These are phyloP conservation scores for Corythoichthys haematopterus DNA, from an alignment of 2,113 vertebrate species.

Conservation along the genomic window DNA sequence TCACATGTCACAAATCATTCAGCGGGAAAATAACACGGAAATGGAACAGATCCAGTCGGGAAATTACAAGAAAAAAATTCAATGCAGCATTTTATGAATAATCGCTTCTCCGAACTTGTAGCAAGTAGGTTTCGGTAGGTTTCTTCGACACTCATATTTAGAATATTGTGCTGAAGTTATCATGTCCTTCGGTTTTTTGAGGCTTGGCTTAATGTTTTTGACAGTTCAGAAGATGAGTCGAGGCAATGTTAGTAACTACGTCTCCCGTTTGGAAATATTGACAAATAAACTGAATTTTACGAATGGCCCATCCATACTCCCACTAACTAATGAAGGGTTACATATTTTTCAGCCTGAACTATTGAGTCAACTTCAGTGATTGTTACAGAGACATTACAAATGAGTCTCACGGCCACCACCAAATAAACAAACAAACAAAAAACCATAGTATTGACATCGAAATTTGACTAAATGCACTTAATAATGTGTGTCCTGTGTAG, in stretches of 20 bases:
- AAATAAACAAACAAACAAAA: background rate
- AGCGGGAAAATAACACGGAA: conserved; percentile 52
- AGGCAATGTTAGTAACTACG: too few relatives aligned
- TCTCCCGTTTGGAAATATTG: too few relatives aligned
- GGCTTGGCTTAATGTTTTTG: too few relatives aligned
- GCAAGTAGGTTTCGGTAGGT: conserved; percentile 22
- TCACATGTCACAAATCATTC: conserved; percentile 32
- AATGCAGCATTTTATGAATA: background rate
- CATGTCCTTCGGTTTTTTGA: background rate
- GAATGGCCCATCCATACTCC: background rate
- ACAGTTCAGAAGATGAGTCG: too few relatives aligned
- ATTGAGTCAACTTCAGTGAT: background rate
- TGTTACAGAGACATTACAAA: background rate
- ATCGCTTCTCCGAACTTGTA: background rate
- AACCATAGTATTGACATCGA: background rate
- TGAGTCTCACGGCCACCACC: background rate
- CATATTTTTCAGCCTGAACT: background rate
- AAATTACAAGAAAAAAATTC: background rate
- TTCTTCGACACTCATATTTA: too few relatives aligned
- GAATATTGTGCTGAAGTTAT: background rate
- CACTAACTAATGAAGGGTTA: background rate
- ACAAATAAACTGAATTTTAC: background rate
- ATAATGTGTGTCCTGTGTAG: too few relatives aligned
- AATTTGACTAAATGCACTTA: background rate
- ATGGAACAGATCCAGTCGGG: background rate